phyloP scores from a whole-genome alignment of 2,888 invertebrate genomes.

The Epirrhoe alternata region DNA sequence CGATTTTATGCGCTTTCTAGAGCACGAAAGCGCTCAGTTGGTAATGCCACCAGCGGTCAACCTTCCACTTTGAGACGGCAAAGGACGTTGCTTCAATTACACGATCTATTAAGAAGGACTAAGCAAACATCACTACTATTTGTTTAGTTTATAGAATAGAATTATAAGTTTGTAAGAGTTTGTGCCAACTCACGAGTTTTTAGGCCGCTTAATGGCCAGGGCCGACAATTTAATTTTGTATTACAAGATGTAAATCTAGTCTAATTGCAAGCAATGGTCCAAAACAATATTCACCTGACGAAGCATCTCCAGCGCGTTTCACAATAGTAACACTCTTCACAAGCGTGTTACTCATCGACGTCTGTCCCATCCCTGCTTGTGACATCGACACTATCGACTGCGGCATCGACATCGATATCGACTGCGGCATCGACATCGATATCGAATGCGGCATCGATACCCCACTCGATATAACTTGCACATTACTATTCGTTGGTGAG shows the following conservation, averaged over 20 bases:
- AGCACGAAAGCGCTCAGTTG: too few species aligned
- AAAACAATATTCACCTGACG: constrained; percentile 60
- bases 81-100: too few species aligned
- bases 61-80: too few species aligned
- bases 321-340: constrained; percentile 78
- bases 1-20: too few species aligned
- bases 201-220: too few species aligned
- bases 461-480: constrained; percentile 76
- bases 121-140: too few species aligned
- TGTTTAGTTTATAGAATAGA: too few species aligned
- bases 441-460: constrained; percentile 58
- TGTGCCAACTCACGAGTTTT: too few species aligned
- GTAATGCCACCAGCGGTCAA: too few species aligned
- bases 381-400: constrained; percentile 36
- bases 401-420: constrained; percentile 30
- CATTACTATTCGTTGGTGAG: constrained; percentile 67
- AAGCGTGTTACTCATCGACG: constrained; percentile 60
- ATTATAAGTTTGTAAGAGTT: too few species aligned
- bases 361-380: constrained; percentile 49
- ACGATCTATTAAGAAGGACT: too few species aligned
- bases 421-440: constrained; percentile 25
- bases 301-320: constrained; percentile 71
- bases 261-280: neutral
- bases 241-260: neutral
- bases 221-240: too few species aligned